Evolutionary conservation across 2,113 vertebrate species (phyloP).

Genomic region (Dinomys branickii): DNA sequence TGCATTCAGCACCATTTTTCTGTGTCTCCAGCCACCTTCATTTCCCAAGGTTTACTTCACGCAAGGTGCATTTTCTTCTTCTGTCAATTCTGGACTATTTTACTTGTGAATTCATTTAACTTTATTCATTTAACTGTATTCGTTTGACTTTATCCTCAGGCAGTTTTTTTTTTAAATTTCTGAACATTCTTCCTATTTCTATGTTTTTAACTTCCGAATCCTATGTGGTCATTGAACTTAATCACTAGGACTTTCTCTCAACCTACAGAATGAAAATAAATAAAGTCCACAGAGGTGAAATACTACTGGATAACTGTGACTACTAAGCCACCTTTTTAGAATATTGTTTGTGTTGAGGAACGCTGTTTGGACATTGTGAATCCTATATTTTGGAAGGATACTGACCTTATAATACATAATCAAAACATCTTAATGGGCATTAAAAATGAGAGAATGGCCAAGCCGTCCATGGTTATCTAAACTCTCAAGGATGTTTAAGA

Average conservation of each 20-base stretch:
- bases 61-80: not conserved
- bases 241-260: not conserved
- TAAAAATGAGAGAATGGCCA: not conserved
- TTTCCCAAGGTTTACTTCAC: not conserved
- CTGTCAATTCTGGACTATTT: not conserved
- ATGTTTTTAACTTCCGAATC: not conserved
- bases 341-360: not conserved
- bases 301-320: not conserved
- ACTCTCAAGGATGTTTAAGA: not conserved
- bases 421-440: fast-evolving
- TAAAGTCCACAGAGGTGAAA: not conserved
- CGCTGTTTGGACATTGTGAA: not conserved
- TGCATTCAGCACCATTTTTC: not conserved
- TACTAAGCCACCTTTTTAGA: not conserved
- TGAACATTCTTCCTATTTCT: not conserved
- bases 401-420: not conserved
- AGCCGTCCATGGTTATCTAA: not conserved
- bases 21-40: not conserved
- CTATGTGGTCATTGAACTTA: not conserved
- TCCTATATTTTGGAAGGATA: not conserved
- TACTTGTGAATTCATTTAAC: not conserved
- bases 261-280: slow-evolving; percentile 30
- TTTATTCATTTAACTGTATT: no score
- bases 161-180: slow-evolving; percentile 12
- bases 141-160: not conserved